These are phyloP conservation scores for Liposcelis brunnea DNA, from an alignment of 2,888 invertebrate genomes.

Conservation along the genomic window DNA sequence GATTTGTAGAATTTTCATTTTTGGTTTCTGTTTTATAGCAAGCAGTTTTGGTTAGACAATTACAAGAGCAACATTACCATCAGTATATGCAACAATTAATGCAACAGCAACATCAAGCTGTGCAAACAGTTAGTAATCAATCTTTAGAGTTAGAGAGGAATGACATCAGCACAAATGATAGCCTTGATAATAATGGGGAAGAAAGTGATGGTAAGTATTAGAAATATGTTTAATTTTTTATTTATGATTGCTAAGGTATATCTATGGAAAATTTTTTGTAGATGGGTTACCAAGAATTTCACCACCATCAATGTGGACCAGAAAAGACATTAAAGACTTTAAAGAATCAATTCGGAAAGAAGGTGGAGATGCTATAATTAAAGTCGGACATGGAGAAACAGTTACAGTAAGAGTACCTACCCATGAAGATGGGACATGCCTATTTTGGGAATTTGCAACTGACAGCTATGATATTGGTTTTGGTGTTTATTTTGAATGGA, in stretches of 20 bases:
- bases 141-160: constrained; percentile 18
- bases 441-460: constrained; percentile 99
- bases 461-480: constrained; percentile 96
- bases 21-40: constrained; percentile 40
- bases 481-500: constrained; percentile 97
- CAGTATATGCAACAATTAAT: constrained; percentile 94
- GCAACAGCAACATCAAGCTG: constrained; percentile 28
- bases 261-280: constrained; percentile 13
- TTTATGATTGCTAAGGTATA: no score
- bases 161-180: constrained; percentile 8
- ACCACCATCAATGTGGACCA: constrained; percentile 91
- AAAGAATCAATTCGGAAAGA: constrained; percentile 70
- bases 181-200: constrained; percentile 18
- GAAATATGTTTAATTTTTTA: constrained; percentile 14
- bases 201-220: constrained; percentile 18
- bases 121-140: not conserved
- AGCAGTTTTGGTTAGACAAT: constrained; percentile 76
- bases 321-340: constrained; percentile 73
- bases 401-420: constrained; percentile 95
- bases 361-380: constrained; percentile 73
- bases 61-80: constrained; percentile 97
- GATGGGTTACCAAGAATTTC: constrained; percentile 36
- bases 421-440: constrained; percentile 74
- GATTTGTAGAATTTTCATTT: constrained; percentile 5
- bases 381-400: constrained; percentile 91